phyloP scores from a whole-genome alignment of 2,888 invertebrate species.

The Euclidia mi region DNA sequence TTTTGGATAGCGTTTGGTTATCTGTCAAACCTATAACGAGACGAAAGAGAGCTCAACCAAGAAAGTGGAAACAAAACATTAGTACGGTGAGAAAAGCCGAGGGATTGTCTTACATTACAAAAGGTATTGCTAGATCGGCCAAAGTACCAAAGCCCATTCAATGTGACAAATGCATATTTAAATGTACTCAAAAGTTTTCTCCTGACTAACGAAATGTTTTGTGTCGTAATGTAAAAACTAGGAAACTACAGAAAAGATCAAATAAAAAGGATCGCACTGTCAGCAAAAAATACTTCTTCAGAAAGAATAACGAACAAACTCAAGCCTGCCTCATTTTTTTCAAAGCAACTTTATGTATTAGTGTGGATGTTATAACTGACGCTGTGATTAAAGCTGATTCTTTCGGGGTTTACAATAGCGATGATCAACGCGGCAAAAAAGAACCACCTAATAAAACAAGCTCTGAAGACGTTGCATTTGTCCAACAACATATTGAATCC shows the following conservation, averaged over 20 bases:
- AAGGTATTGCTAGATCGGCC: neutral
- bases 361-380: slow-evolving; percentile 12
- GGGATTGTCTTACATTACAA: slow-evolving; percentile 2
- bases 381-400: slow-evolving; percentile 13
- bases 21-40: no score
- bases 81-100: slow-evolving; percentile 8
- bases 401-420: neutral
- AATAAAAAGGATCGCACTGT: slow-evolving; percentile 16
- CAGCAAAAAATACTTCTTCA: slow-evolving; percentile 14
- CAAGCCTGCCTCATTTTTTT: slow-evolving; percentile 17
- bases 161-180: slow-evolving; percentile 1
- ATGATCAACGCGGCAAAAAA: no score
- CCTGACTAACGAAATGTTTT: neutral
- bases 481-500: slow-evolving; percentile 20
- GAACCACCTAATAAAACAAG: neutral
- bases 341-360: slow-evolving; percentile 10
- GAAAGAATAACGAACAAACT: slow-evolving; percentile 11
- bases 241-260: slow-evolving; percentile 12
- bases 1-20: no score
- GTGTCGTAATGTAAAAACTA: slow-evolving; percentile 4
- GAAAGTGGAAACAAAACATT: slow-evolving; percentile 13
- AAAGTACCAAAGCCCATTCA: slow-evolving; percentile 8
- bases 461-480: neutral
- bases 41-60: slow-evolving; percentile 6
- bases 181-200: slow-evolving; percentile 7